Evolutionary conservation across 92 coral and sea anemone genomes (phyloP), one percentile per base, ranked within the genome.

Genomic region (Actinernus sp.): DNA sequence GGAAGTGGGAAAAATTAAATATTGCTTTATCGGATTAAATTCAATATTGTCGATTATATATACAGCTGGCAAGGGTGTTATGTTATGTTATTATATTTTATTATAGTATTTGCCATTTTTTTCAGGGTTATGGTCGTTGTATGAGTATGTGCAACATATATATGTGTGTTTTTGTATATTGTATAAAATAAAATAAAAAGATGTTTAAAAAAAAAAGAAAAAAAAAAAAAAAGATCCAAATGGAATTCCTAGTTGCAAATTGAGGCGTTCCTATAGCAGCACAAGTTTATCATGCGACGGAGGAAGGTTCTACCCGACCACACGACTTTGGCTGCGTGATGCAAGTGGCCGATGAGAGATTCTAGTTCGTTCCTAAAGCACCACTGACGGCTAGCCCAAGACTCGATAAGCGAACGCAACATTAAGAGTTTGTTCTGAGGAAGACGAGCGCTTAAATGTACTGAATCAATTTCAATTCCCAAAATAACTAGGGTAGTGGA

Each of bases 401-500:
- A 34, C 0, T 22, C 41, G 26, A 58, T 24, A 18, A 74, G 71
- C 21, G 51, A 37, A 18, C 46, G 4, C 52, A 81, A 27, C 13
- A 49, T 49, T 28, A 20, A 23, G 29, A 58, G 26, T 58, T 81
- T 81, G 43, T 55, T 47, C 16, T 47, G 27, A 4, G 76, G 88
- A 8, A 81, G 59, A n/a, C 57, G 52, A 12, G 81, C 61, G 2
- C 38, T 28, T 26, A 25, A 55, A 3, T 30, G 41, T 27, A 61
- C 74, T 6, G 79, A 52, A 43, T 80, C 80, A 4, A 71, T 33
- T 20, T 79, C 80, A 39, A 79, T 79, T 32, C 68, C 61, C 47
- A 79, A 43, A 9, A 60, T 57, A 13, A 46, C 64, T 6, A 71
- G 28, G 13, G 71, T 18, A 2, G 79, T 57, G 12, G 85, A n/a